Percentiles rank a stretch among this genome's conserved stretches.
These are phyloP conservation scores for Porites rus DNA, from an alignment of 92 coral and sea anemone species.

Conservation along the genomic window DNA sequence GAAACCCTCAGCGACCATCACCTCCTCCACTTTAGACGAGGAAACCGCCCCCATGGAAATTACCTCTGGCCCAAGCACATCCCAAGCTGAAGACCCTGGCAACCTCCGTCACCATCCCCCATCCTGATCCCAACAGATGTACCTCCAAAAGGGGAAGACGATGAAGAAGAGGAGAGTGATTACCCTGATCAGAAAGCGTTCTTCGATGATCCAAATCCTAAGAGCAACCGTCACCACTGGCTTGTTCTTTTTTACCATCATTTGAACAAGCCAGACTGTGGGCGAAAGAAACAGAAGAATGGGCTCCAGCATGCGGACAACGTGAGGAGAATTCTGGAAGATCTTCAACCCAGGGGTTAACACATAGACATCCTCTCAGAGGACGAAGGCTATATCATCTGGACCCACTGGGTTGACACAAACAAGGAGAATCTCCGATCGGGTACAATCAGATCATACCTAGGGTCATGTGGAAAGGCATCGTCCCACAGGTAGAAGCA, in stretches of 20 bases:
- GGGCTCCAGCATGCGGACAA: constrained; percentile 9
- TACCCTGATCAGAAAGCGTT: no score
- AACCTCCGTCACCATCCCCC: no score
- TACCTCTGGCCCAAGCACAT: no score
- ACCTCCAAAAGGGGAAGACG: no score
- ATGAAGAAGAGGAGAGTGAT: no score
- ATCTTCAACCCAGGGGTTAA: background rate
- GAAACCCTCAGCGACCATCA: no score
- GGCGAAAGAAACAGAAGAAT: background rate
- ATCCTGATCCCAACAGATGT: no score
- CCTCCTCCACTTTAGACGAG: no score
- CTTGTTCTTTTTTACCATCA: background rate
- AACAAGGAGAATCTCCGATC: background rate
- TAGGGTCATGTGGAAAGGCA: background rate
- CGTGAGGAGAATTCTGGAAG: background rate
- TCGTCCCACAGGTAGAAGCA: background rate
- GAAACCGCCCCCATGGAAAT: no score
- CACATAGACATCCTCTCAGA: constrained; percentile 21
- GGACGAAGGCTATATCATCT: constrained; percentile 19
- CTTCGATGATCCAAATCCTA: background rate
- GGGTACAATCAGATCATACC: constrained; percentile 1
- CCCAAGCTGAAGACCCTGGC: no score
- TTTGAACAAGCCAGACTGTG: background rate
- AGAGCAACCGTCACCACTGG: constrained; percentile 4
- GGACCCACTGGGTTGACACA: constrained; percentile 12